Evolutionary conservation across 2,113 vertebrate genomes (phyloP).

Genomic region (Vicugna pacos): DNA sequence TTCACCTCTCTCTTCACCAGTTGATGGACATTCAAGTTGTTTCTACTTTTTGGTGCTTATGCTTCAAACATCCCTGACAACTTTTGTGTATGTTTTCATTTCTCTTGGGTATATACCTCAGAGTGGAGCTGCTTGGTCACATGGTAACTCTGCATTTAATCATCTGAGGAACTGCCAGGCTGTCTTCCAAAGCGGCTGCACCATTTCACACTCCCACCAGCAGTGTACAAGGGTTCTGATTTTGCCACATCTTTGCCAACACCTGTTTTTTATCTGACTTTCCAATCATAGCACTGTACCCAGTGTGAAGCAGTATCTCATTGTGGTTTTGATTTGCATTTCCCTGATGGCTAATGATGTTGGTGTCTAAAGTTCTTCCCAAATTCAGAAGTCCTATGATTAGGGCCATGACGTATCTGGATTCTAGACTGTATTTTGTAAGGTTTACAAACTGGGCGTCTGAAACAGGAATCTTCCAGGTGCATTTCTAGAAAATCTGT

Average conservation of each 20-base stretch:
- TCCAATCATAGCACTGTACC: background rate
- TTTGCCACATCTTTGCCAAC: background rate
- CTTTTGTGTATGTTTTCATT: background rate
- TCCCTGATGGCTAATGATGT: background rate
- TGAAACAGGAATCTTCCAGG: background rate
- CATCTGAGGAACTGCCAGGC: background rate
- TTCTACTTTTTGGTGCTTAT: background rate
- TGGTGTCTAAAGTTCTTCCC: background rate
- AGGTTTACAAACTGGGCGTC: background rate
- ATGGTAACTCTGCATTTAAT: background rate
- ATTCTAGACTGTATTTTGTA: background rate
- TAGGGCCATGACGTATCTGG: background rate
- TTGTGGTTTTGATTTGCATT: background rate
- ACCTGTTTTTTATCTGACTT: no score
- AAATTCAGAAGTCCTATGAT: background rate
- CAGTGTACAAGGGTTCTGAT: background rate
- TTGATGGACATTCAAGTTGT: background rate
- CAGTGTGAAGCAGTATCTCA: background rate
- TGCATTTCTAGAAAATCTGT: background rate
- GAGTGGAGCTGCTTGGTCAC: background rate
- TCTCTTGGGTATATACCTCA: no score
- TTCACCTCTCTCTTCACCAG: background rate
- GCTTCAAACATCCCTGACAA: background rate
- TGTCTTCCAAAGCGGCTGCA: background rate
- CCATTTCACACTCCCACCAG: background rate